Evolutionary conservation across 2,888 invertebrate genomes (phyloP), one percentile per base, ranked within the genome.

Genomic region (Trachelus tabidus): DNA sequence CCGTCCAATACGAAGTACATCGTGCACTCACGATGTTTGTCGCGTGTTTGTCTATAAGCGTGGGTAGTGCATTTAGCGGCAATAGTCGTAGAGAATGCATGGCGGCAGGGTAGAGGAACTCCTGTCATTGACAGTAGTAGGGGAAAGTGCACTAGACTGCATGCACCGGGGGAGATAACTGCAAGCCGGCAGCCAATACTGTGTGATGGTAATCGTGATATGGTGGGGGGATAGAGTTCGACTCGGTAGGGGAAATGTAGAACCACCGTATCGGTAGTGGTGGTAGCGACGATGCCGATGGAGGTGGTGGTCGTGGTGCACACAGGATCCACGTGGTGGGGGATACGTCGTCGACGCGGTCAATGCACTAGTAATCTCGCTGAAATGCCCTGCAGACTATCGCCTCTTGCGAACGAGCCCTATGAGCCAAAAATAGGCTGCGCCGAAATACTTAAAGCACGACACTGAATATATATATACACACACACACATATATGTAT

Each of bases 331-430:
- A 77, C 82, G 81, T 80, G 84, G 82, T 80, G 84, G 83, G 83
- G 87, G 82, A 56, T 56, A 56, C 40, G 40, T 56, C 23, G 40
- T 56, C 83, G 83, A 77, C 84, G 87, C 85, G 90, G 89, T 90
- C 89, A 87, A 88, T 85, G 88, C 83, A 87, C 89, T 85, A 86
- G 88, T 88, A 88, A 89, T 89, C 89, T 90, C 86, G 83, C 86
- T 89, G 85, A 89, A 89, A 88, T 88, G 88, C 86, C 86, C 87
- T 86, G 85, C 85, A 81, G 81, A 80, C 83, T 84, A 84, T 83
- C 86, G 83, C 80, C 77, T 71, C 71, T 23, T 75, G 73, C 81
- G 77, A 79, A 76, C 77, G 80, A 79, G 79, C 83, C 83, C 83
- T 80, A 81, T 79, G 82, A 80, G 82, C 82, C 83, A 80, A 83